Evolutionary conservation across 2,888 invertebrate species (phyloP), one percentile per base, ranked within the genome.

Genomic region (Erebia palarica): DNA sequence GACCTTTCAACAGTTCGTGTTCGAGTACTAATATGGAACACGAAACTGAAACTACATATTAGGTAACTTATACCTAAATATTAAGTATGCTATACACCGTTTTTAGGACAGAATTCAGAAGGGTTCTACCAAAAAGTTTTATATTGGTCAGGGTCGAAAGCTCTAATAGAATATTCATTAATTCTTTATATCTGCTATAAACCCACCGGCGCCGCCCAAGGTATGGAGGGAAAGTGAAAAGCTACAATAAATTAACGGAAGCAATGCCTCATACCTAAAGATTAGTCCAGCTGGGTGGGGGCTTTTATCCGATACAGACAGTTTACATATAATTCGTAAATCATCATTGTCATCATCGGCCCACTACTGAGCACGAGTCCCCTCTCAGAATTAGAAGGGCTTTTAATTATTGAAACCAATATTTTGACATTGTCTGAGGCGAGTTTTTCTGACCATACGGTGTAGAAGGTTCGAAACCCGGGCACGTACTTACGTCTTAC

Each of bases 91-190:
- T n/a, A 51, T 51, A 53, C 36, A 11, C 7, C 16, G 11, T 13
- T 18, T 13, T 18, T 55, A 65, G 55, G 42, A 16, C 42, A 16
- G 51, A 21, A 21, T 36, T 36, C 36, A 36, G 9, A 14, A 21
- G 14, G 51, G 51, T 53, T 36, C 36, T 4, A 21, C 13, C 57
- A n/a, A 66, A 57, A 66, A 21, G 27, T n/a, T 55, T 65, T 65
- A 58, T 66, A 53, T 53, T 47, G 70, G 70, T 53, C 73, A 73
- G 68, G 73, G 73, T n/a, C 65, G 71, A 68, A 68, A 36, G 14
- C 53, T 16, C 61, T 68, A 61, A 57, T 58, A 53, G 47, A 70
- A 65, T 68, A 71, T 65, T 71, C 68, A 68, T 71, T 70, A 58
- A 55, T 68, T 71, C 49, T 59, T 65, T 73, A 68, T 18, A 70